Base-by-base conservation (phyloP, 1,140 invertebrate genomes). In the Eufriesea mexicana region DNA sequence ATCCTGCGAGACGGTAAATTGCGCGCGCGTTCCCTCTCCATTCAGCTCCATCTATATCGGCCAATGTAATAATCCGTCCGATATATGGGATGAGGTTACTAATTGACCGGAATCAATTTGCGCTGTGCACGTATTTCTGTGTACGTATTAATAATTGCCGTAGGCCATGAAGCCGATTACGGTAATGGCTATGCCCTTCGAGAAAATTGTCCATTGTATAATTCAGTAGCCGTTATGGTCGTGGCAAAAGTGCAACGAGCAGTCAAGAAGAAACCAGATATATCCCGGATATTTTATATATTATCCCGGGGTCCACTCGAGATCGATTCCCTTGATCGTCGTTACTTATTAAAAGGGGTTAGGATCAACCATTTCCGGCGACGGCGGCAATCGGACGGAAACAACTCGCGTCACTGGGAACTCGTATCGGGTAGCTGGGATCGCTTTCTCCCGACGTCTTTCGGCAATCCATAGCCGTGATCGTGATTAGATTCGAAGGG, bases 401-500 rank as follows among this genome's bases (percentile, higher is more conserved):
- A 88, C 85, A 79, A 88, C 84, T 82, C 74, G 57, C 70, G 84
- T 66, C 67, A 64, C 25, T n/a, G n/a, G n/a, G n/a, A n/a, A n/a
- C n/a, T n/a, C n/a, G n/a, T n/a, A n/a, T n/a, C n/a, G n/a, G n/a
- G n/a, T n/a, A n/a, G n/a, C n/a, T n/a, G n/a, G n/a, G n/a, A n/a
- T n/a, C n/a, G n/a, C n/a, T n/a, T n/a, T n/a, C n/a, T n/a, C n/a
- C n/a, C n/a, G n/a, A n/a, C n/a, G n/a, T n/a, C n/a, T n/a, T n/a
- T n/a, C n/a, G n/a, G n/a, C n/a, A n/a, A n/a, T n/a, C n/a, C n/a
- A n/a, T n/a, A n/a, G 23, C 2, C 45, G 25, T 35, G 71, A 84
- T 79, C 90, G 86, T 89, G 89, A 91, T 84, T 62, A 18, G 86
- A 87, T 87, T 91, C 88, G 79, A 79, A 62, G 20, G 16, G 28